Conservation (phyloP, 2,113 vertebrate species). For the Cephalopterus ornatus region DNA sequence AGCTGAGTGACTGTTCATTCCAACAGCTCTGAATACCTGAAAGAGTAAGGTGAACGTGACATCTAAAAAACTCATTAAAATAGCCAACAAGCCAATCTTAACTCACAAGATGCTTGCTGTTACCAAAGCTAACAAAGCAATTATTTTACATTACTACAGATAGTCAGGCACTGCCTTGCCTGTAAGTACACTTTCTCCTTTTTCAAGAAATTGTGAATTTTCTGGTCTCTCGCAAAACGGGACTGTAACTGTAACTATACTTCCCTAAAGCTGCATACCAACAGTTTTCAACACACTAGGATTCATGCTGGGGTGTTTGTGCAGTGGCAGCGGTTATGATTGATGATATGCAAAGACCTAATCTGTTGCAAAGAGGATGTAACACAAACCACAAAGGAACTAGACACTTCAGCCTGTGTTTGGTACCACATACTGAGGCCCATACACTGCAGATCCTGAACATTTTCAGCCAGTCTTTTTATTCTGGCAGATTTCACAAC, state of each 20-base stretch:
- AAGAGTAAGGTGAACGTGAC: neutral
- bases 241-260: conserved; percentile 25
- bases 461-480: conserved; percentile 19
- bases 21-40: neutral
- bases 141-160: neutral
- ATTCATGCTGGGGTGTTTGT: conserved; percentile 12
- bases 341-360: conserved; percentile 43
- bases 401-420: conserved; percentile 21
- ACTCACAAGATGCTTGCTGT: neutral
- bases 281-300: conserved; percentile 6
- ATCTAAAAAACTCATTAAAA: neutral
- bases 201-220: conserved; percentile 25
- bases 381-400: conserved; percentile 71
- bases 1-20: neutral
- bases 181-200: neutral
- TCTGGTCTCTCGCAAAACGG: conserved; percentile 25
- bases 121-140: neutral
- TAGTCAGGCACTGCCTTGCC: neutral
- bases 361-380: conserved; percentile 68
- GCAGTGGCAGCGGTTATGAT: conserved; percentile 58
- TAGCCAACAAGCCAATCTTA: neutral
- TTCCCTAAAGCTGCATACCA: conserved; percentile 56
- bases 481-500: conserved; percentile 50
- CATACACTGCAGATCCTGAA: conserved; percentile 7
- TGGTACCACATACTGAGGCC: conserved; percentile 20